A percentile compares a stretch with the other conserved stretches of the same genome.
Evolutionary conservation across 2,797 vertebrate species (phyloP).

Genomic region (Anableps anableps): DNA sequence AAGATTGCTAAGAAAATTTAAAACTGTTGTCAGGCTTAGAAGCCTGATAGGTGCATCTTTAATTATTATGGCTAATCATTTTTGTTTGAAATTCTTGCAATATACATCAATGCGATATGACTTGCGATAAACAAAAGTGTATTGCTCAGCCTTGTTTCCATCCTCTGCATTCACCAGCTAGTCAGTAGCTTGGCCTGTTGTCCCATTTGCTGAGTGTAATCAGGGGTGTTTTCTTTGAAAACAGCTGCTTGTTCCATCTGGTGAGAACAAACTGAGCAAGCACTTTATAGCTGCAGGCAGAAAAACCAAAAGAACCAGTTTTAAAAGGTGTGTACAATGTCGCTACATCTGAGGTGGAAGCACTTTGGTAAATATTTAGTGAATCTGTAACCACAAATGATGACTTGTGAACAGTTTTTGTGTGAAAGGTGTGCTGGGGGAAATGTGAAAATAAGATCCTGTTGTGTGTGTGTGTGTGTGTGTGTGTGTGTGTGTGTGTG

Average conservation of each 20-base stretch:
- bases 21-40: not conserved
- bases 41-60: not conserved
- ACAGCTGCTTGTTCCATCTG: constrained; percentile 3
- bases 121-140: not conserved
- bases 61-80: not conserved
- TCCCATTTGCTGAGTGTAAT: not conserved
- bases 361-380: not conserved
- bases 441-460: not conserved
- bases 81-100: not conserved
- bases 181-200: not conserved
- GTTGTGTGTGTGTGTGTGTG: not conserved
- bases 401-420: not conserved
- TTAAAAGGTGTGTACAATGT: not conserved
- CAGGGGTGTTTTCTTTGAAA: not conserved
- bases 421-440: not conserved
- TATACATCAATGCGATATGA: not conserved
- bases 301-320: not conserved
- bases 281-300: not conserved
- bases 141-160: not conserved
- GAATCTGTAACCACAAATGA: not conserved
- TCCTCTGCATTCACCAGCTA: not conserved
- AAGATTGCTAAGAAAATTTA: not conserved
- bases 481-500: not conserved
- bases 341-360: not conserved
- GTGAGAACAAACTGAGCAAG: not conserved